These are phyloP conservation scores for Trichosurus vulpecula DNA, from an alignment of 2,797 vertebrate genomes.

Conservation along the genomic window DNA sequence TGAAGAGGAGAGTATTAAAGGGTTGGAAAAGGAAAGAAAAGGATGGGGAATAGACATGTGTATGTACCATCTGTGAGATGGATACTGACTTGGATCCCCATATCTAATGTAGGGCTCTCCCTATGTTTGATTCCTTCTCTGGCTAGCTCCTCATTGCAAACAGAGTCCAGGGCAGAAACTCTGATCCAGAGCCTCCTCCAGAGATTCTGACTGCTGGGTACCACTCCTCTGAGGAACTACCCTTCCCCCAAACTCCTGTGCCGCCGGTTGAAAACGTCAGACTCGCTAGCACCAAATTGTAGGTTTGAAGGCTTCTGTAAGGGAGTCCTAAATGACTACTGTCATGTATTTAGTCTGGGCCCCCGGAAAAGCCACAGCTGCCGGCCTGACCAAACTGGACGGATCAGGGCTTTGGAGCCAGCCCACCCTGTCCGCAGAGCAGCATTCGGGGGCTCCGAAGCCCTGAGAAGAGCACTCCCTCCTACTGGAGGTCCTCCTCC, in stretches of 20 bases:
- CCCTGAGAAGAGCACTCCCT: background rate
- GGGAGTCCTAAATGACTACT: background rate
- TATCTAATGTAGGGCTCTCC: background rate
- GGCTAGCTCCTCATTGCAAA: background rate
- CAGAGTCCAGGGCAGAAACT: background rate
- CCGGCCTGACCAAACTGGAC: background rate
- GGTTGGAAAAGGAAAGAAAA: background rate
- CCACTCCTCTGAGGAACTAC: background rate
- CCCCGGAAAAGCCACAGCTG: background rate
- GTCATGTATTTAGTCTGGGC: background rate
- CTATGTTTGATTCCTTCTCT: background rate
- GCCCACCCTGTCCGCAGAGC: background rate
- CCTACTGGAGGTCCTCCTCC: background rate
- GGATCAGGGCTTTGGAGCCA: background rate
- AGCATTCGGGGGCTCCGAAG: background rate
- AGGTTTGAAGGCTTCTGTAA: background rate
- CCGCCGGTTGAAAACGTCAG: background rate
- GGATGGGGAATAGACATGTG: background rate
- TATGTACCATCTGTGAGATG: background rate
- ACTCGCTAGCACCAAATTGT: background rate
- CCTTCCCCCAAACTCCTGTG: background rate
- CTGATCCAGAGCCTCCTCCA: background rate
- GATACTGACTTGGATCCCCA: background rate
- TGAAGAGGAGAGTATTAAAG: background rate
- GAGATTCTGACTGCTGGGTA: background rate